These are phyloP conservation scores for Clarias gariepinus DNA, from an alignment of 2,113 vertebrate genomes.

Conservation along the genomic window DNA sequence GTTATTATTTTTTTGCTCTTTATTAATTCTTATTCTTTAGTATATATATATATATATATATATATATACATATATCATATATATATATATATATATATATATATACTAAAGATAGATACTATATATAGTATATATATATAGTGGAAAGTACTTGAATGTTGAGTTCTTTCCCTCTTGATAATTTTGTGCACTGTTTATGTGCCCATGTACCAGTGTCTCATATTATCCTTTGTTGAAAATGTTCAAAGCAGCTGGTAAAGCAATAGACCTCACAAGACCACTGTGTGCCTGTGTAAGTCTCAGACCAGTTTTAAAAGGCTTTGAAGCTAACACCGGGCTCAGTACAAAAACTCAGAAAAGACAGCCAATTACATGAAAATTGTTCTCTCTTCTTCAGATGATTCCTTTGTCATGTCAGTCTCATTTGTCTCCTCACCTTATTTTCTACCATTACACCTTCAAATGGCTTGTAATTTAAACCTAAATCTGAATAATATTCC, in stretches of 20 bases:
- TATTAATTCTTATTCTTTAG: background rate
- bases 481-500: constrained; percentile 19
- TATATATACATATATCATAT: too few species aligned
- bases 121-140: too few species aligned
- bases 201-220: constrained; percentile 8
- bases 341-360: constrained; percentile 51
- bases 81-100: too few species aligned
- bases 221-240: constrained; percentile 44
- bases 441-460: constrained; percentile 50
- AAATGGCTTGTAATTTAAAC: constrained; percentile 49
- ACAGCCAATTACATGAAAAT: constrained; percentile 68
- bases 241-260: constrained; percentile 38
- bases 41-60: too few species aligned
- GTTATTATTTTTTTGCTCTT: background rate
- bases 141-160: too few species aligned
- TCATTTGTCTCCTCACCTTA: constrained; percentile 56
- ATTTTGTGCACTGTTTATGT: constrained; percentile 28
- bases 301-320: constrained; percentile 56
- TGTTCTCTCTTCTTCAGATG: constrained; percentile 60
- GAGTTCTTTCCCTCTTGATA: background rate
- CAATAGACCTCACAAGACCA: constrained; percentile 34
- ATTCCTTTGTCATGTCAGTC: constrained; percentile 64
- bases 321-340: constrained; percentile 50
- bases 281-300: constrained; percentile 16
- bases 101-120: too few species aligned